Conservation (phyloP, 2,113 vertebrate genomes). For the Syngnathus typhle region DNA sequence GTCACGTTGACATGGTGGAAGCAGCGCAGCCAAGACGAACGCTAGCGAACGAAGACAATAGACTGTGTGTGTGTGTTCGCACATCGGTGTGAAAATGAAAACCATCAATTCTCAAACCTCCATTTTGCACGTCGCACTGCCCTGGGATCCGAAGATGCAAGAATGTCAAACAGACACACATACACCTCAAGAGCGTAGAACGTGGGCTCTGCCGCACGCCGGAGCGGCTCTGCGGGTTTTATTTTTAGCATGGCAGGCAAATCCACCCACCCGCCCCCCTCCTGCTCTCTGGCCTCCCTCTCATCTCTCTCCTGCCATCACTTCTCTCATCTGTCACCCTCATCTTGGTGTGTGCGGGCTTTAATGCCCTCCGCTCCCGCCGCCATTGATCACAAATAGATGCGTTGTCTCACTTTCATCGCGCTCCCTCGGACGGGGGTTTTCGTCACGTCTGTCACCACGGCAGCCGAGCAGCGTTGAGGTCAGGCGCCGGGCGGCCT, state of each 20-base stretch:
- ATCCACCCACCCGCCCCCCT: constrained; percentile 26
- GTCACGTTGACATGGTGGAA: neutral
- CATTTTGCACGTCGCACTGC: neutral
- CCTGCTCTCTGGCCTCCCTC: constrained; percentile 37
- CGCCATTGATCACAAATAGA: constrained; percentile 40
- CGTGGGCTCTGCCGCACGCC: constrained; percentile 1
- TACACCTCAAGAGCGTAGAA: constrained; percentile 44
- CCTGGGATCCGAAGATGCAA: neutral
- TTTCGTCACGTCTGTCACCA: constrained; percentile 27
- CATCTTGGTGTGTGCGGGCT: constrained; percentile 9
- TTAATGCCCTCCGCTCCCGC: constrained; percentile 25
- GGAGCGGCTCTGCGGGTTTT: constrained; percentile 60
- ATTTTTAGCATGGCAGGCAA: constrained; percentile 69
- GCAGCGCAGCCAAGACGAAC: neutral
- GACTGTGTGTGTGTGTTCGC: neutral
- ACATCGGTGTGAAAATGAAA: no score
- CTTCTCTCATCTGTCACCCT: constrained; percentile 50
- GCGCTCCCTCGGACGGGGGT: neutral
- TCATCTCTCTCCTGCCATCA: constrained; percentile 47
- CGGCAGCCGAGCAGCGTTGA: constrained; percentile 36
- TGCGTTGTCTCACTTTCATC: constrained; percentile 31
- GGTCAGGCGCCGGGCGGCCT: constrained; percentile 49
- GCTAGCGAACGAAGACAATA: neutral
- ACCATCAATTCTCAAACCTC: neutral
- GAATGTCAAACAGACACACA: constrained; percentile 17